phyloP scores from a whole-genome alignment of 37 sponge, comb jelly and placozoan genomes.

The Corticium candelabrum region DNA sequence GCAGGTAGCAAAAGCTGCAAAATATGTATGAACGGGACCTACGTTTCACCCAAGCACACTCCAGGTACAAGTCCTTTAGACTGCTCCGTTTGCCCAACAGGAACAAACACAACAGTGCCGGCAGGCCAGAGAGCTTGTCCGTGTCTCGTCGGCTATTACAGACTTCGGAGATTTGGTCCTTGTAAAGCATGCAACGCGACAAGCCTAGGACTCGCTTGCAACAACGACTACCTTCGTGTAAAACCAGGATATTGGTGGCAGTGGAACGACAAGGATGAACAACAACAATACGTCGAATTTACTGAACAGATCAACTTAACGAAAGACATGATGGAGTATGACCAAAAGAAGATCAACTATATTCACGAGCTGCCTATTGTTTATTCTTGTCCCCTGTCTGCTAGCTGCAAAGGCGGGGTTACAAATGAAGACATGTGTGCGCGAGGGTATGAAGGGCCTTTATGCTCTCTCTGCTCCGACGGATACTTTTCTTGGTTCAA shows the following conservation, averaged over 20 bases:
- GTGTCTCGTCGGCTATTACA: neutral
- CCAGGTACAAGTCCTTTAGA: neutral
- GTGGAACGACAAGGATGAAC: no score
- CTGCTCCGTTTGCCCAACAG: neutral
- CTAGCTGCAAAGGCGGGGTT: neutral
- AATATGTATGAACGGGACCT: neutral
- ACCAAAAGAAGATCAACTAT: no score
- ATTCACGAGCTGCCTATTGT: no score
- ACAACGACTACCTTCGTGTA: no score
- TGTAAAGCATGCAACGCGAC: neutral
- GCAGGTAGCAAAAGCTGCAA: neutral
- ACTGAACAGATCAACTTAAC: no score
- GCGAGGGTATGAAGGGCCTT: neutral
- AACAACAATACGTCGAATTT: no score
- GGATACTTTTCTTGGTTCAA: neutral
- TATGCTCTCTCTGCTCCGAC: neutral
- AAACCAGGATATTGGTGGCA: no score
- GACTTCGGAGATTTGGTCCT: neutral
- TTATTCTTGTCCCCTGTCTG: neutral
- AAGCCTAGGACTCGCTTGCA: no score
- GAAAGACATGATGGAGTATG: no score
- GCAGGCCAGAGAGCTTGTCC: neutral
- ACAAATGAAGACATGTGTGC: slow-evolving; percentile 2
- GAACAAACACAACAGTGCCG: neutral
- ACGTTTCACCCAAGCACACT: neutral